Evolutionary conservation across 1,140 invertebrate genomes (phyloP).

Genomic region (Scylla paramamosain): DNA sequence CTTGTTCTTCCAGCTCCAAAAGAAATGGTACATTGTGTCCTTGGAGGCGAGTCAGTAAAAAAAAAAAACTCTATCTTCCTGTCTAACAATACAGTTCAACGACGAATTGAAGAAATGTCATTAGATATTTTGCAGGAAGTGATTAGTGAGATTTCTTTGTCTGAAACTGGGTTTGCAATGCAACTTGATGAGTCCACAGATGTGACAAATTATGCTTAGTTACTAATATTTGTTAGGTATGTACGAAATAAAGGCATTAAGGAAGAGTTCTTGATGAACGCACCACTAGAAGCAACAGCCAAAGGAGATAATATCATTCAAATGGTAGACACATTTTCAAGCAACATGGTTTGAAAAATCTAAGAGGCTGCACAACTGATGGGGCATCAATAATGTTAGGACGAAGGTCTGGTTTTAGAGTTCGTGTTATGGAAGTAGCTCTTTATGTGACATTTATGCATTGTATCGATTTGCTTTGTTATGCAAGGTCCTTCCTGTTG

Average conservation of each 20-base stretch:
- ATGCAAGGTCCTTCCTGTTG: conserved; percentile 41
- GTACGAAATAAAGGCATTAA: conserved; percentile 55
- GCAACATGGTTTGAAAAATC: conserved; percentile 50
- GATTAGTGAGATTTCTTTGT: conserved; percentile 47
- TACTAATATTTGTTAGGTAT: conserved; percentile 47
- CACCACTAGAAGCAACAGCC: conserved; percentile 42
- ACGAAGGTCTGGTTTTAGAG: conserved; percentile 39
- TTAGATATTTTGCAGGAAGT: conserved; percentile 49
- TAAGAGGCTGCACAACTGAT: conserved; percentile 56
- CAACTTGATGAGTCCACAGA: conserved; percentile 62
- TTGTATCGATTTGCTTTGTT: conserved; percentile 34
- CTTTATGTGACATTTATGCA: conserved; percentile 48
- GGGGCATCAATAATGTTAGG: conserved; percentile 45
- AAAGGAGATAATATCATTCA: conserved; percentile 48
- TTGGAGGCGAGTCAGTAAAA: conserved; percentile 51
- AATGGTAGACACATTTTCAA: too few species aligned
- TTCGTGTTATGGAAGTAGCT: conserved; percentile 4
- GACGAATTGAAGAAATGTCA: conserved; percentile 45
- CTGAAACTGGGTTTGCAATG: conserved; percentile 41
- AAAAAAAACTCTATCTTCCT: conserved; percentile 46
- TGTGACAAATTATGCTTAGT: conserved; percentile 50
- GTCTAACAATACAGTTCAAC: conserved; percentile 49
- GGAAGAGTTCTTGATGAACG: conserved; percentile 53
- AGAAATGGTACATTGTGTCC: conserved; percentile 25
- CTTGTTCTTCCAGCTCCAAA: conserved; percentile 54